A percentile compares a stretch with the other conserved stretches of the same genome.
Conservation (phyloP, 1,140 invertebrate species). For the Onthophagus taurus region DNA sequence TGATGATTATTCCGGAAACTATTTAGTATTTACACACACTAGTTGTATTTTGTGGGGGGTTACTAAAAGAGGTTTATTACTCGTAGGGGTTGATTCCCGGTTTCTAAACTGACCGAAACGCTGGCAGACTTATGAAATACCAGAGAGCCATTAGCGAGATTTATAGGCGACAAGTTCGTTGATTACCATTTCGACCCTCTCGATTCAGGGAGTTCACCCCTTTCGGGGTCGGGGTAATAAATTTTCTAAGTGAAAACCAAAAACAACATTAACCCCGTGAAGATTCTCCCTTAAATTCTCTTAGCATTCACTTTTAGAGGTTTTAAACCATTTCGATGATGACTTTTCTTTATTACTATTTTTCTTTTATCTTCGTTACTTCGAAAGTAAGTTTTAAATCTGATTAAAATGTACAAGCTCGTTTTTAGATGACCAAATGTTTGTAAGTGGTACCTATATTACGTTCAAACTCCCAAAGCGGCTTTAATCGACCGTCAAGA, state of each 20-base stretch:
- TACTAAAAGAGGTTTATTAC: too few relatives aligned
- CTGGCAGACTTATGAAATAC: slow-evolving; percentile 37
- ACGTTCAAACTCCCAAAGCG: slow-evolving; percentile 29
- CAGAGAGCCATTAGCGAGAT: slow-evolving; percentile 36
- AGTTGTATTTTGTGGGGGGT: too few relatives aligned
- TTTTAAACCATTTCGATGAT: neutral
- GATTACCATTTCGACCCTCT: slow-evolving; percentile 23
- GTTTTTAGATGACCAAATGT: slow-evolving; percentile 25
- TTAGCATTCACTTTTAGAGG: neutral
- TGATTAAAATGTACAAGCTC: neutral
- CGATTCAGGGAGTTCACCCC: neutral
- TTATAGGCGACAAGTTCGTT: slow-evolving; percentile 31
- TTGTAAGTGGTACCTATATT: slow-evolving; percentile 34
- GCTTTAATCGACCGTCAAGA: slow-evolving; percentile 32
- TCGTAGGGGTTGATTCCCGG: neutral
- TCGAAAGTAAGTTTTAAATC: neutral
- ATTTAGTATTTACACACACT: too few relatives aligned
- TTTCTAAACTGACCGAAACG: slow-evolving; percentile 5
- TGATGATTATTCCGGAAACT: too few relatives aligned
- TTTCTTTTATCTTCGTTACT: neutral
- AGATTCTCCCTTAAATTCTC: too few relatives aligned
- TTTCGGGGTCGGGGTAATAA: slow-evolving; percentile 8
- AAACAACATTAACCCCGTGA: too few relatives aligned
- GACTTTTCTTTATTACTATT: neutral
- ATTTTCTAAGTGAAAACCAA: too few relatives aligned